A percentile compares a stretch with the other conserved stretches of the same genome.
Evolutionary conservation across 2,797 vertebrate species (phyloP).

Genomic region (Etheostoma nigrum): DNA sequence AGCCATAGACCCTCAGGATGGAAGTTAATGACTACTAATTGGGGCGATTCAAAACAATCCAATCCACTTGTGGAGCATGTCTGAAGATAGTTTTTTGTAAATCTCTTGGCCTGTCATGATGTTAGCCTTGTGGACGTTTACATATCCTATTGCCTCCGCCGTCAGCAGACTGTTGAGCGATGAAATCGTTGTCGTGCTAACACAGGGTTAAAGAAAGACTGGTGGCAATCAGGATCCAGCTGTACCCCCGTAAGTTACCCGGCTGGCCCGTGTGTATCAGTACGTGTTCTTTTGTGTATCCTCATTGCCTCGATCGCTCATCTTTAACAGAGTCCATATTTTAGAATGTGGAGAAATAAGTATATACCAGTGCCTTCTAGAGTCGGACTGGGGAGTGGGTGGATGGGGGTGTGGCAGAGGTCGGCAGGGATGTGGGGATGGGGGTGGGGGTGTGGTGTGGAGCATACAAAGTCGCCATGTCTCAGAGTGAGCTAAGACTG

Average conservation of each 20-base stretch:
- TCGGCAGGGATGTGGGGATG: neutral
- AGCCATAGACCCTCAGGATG: neutral
- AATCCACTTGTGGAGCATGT: constrained; percentile 9
- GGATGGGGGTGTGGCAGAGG: constrained; percentile 1
- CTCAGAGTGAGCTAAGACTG: neutral
- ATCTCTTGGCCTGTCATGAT: constrained; percentile 54
- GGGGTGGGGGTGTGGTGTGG: constrained; percentile 6
- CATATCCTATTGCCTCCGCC: constrained; percentile 72
- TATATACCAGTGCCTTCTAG: constrained; percentile 82
- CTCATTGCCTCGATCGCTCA: constrained; percentile 66
- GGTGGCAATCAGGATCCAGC: constrained; percentile 51
- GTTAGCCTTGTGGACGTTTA: constrained; percentile 78
- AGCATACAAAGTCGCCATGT: constrained; percentile 13
- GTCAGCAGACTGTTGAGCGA: constrained; percentile 71
- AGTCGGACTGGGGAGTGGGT: constrained; percentile 55
- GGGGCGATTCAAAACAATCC: constrained; percentile 14
- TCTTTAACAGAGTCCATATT: constrained; percentile 62
- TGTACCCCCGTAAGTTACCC: constrained; percentile 51
- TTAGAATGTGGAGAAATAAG: constrained; percentile 79
- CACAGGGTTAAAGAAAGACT: constrained; percentile 43
- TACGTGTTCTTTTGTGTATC: constrained; percentile 57
- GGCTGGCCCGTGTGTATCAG: constrained; percentile 73
- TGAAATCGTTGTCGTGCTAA: constrained; percentile 43
- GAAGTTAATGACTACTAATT: neutral
- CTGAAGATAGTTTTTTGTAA: constrained; percentile 42